phyloP scores from a whole-genome alignment of 2,888 invertebrate genomes.

The Branchipolynoe longqiensis region DNA sequence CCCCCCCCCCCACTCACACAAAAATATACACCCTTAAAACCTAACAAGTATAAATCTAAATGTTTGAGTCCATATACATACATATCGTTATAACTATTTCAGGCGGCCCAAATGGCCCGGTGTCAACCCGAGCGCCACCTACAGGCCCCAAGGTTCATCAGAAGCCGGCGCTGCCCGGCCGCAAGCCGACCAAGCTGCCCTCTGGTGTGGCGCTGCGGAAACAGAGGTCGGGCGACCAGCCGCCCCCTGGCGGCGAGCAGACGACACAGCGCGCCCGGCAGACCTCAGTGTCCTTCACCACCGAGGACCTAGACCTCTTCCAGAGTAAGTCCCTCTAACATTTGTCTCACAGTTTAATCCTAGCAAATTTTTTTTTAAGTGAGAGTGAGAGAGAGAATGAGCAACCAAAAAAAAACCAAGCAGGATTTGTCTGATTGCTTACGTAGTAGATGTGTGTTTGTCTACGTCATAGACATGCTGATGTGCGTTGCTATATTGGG shows the following conservation, averaged over 20 bases:
- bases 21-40: too few relatives aligned
- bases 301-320: slow-evolving; percentile 57
- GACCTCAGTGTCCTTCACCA: slow-evolving; percentile 44
- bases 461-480: too few relatives aligned
- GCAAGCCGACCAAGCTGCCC: slow-evolving; percentile 22
- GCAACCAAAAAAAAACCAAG: too few relatives aligned
- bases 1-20: too few relatives aligned
- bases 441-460: too few relatives aligned
- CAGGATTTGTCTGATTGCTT: too few relatives aligned
- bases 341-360: neutral
- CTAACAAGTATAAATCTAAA: too few relatives aligned
- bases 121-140: neutral
- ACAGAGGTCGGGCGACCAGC: neutral
- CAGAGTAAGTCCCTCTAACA: slow-evolving; percentile 34
- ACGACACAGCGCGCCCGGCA: neutral
- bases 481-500: too few relatives aligned
- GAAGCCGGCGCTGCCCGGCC: slow-evolving; percentile 34
- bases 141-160: neutral
- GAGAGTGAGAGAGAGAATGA: too few relatives aligned
- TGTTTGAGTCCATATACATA: too few relatives aligned
- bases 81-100: too few relatives aligned
- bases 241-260: neutral
- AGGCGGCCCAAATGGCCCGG: neutral
- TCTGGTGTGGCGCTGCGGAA: slow-evolving; percentile 38
- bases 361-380: too few relatives aligned